These are phyloP conservation scores for Platycheirus rosarum DNA, from an alignment of 2,888 invertebrate species.

Conservation along the genomic window DNA sequence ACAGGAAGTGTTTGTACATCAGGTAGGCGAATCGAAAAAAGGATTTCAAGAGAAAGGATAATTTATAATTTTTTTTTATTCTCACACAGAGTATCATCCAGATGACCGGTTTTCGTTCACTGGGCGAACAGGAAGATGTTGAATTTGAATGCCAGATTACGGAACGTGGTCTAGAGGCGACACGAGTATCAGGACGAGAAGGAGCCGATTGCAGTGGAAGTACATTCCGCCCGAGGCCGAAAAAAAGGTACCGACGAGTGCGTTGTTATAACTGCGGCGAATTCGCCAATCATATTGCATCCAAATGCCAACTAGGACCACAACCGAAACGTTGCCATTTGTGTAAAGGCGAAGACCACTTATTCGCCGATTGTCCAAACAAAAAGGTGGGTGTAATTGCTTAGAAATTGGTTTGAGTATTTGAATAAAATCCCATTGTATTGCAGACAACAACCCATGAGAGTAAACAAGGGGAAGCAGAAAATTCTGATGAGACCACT, in stretches of 20 bases:
- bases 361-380: slow-evolving; percentile 94
- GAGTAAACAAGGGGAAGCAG: slow-evolving; percentile 12
- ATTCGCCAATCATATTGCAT: slow-evolving; percentile 95
- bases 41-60: slow-evolving; percentile 44
- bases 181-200: slow-evolving; percentile 90
- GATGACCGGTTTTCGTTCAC: slow-evolving; percentile 92
- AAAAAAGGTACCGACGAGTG: slow-evolving; percentile 93
- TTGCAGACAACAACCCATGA: slow-evolving; percentile 49
- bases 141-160: slow-evolving; percentile 94
- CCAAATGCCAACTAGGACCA: slow-evolving; percentile 93
- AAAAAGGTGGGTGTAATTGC: slow-evolving; percentile 80
- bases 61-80: slow-evolving; percentile 41
- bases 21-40: slow-evolving; percentile 84
- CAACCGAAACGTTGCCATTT: slow-evolving; percentile 95
- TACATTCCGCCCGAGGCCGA: slow-evolving; percentile 90
- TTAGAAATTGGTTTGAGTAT: neutral
- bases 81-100: slow-evolving; percentile 92
- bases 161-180: slow-evolving; percentile 93
- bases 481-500: slow-evolving; percentile 49
- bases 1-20: slow-evolving; percentile 96
- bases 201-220: slow-evolving; percentile 91
- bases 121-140: slow-evolving; percentile 94
- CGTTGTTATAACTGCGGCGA: slow-evolving; percentile 97
- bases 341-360: slow-evolving; percentile 93
- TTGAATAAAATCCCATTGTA: slow-evolving; percentile 1